phyloP scores from a whole-genome alignment of 2,113 vertebrate species.

The Pterocles burchelli region DNA sequence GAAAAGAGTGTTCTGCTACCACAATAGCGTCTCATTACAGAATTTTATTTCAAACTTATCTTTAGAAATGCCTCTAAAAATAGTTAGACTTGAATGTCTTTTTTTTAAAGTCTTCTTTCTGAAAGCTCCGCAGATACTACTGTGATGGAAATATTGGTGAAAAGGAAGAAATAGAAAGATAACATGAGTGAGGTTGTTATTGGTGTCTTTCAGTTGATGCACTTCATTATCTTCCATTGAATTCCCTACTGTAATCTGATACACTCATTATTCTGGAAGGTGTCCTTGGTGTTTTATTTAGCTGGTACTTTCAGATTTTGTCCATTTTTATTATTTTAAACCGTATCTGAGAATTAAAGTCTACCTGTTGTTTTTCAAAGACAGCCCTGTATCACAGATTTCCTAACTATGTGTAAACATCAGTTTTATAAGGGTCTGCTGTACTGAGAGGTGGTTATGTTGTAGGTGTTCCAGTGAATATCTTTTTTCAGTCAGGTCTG shows the following conservation, averaged over 20 bases:
- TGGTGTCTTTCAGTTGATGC: background rate
- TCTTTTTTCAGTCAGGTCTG: background rate
- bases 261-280: background rate
- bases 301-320: background rate
- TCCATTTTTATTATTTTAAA: background rate
- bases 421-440: background rate
- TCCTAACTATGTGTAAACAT: background rate
- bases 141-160: background rate
- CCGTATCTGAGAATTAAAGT: background rate
- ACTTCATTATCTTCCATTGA: constrained; percentile 8
- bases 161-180: background rate
- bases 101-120: background rate
- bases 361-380: background rate
- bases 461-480: background rate
- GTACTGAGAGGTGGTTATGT: background rate
- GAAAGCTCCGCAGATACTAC: background rate
- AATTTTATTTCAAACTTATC: background rate
- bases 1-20: background rate
- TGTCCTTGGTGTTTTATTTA: background rate
- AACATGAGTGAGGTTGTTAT: background rate
- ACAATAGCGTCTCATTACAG: background rate
- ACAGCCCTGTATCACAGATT: background rate
- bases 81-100: background rate
- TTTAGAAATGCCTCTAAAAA: background rate
- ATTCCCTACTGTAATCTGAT: background rate